These are phyloP conservation scores for Epizoanthus stellaris DNA, from an alignment of 92 coral and sea anemone genomes.

Conservation along the genomic window DNA sequence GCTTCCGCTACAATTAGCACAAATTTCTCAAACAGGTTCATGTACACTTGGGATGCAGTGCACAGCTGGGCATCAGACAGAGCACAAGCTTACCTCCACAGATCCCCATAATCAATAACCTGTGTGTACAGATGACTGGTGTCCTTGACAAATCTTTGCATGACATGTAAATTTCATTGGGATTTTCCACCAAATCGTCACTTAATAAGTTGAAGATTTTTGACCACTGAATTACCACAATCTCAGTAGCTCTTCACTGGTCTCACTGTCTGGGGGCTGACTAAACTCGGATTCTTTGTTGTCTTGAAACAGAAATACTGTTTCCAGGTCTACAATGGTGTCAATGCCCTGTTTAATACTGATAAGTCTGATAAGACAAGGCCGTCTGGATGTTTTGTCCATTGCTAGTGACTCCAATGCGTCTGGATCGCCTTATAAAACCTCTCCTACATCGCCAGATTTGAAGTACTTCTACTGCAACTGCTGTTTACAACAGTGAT, in stretches of 20 bases:
- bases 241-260: conserved; percentile 9
- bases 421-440: conserved; percentile 14
- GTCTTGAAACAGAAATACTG: conserved; percentile 12
- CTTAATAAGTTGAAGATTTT: conserved; percentile 5
- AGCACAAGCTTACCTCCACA: too few relatives aligned
- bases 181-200: conserved; percentile 22
- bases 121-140: background rate
- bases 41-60: too few relatives aligned
- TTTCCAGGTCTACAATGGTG: conserved; percentile 8
- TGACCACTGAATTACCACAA: conserved; percentile 37
- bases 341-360: conserved; percentile 36
- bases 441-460: conserved; percentile 7
- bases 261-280: background rate
- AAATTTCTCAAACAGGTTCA: too few relatives aligned
- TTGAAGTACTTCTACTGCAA: background rate
- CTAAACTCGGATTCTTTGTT: conserved; percentile 20
- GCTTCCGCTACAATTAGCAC: too few relatives aligned
- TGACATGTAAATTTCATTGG: background rate
- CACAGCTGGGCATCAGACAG: too few relatives aligned
- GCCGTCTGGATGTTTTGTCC: conserved; percentile 33
- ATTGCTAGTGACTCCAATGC: conserved; percentile 45
- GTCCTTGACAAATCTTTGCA: conserved; percentile 35
- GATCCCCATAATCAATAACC: too few relatives aligned
- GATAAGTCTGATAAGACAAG: conserved; percentile 34
- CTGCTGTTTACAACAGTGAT: conserved; percentile 17